A percentile compares a stretch with the other conserved stretches of the same genome.
Evolutionary conservation across 2,113 vertebrate species (phyloP).

Genomic region (Callipepla squamata): DNA sequence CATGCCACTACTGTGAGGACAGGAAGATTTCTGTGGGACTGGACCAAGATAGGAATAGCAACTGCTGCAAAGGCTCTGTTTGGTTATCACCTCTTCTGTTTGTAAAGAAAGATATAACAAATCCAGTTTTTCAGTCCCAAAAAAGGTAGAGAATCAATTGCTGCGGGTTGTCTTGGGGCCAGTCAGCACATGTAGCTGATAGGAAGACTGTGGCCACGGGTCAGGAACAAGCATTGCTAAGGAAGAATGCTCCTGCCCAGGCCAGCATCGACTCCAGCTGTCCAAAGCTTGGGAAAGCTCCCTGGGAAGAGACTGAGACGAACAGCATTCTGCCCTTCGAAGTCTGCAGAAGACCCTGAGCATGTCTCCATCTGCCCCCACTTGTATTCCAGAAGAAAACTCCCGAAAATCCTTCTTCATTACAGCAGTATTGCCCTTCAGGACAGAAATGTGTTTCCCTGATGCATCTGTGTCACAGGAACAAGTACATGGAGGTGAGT

Average conservation of each 20-base stretch:
- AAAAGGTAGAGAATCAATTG: neutral
- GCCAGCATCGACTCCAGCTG: neutral
- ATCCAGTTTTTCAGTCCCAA: neutral
- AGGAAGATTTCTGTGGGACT: neutral
- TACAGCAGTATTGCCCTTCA: neutral
- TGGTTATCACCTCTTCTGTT: neutral
- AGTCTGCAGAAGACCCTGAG: neutral
- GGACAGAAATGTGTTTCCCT: neutral
- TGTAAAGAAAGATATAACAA: neutral
- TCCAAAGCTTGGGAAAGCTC: neutral
- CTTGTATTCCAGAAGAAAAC: neutral
- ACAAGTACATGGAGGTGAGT: neutral
- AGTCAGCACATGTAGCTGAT: accelerated
- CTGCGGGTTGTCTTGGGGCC: neutral
- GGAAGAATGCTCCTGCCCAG: neutral
- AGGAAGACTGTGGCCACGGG: neutral
- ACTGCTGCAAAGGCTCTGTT: neutral
- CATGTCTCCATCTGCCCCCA: accelerated
- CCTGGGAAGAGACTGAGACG: neutral
- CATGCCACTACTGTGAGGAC: neutral
- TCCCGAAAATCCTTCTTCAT: neutral
- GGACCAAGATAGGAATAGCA: neutral
- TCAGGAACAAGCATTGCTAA: neutral
- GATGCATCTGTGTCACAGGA: neutral
- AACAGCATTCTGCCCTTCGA: neutral